Evolutionary conservation across 1,140 invertebrate species (phyloP), one percentile per base, ranked within the genome.

Genomic region (Bombus turneri): DNA sequence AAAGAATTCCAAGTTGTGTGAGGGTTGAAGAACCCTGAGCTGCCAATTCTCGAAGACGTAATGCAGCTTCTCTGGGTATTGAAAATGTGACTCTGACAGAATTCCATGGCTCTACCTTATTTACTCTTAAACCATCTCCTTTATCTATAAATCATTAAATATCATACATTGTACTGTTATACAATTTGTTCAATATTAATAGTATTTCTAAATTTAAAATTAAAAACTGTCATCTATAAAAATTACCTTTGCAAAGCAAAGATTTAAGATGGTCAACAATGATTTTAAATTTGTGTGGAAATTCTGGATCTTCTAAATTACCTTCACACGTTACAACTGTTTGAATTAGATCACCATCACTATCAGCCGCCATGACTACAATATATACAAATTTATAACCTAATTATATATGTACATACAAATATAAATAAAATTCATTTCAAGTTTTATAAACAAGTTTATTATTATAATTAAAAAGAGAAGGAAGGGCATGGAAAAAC

Each of bases 21-120:
- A 99, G 96, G 88, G 97, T 97, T 82, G 97, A 96, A 93, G 98
- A 98, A 88, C 98, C 98, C 94, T 98, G 97, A 93, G 98, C 97
- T 85, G 98, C 98, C 92, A 99, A 96, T 93, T 98, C 97, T 92
- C 98, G 96, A 92, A 99, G 96, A 90, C 98, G 96, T 91, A 97
- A 95, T 90, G 98, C 99, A 93, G 99, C 99, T 95, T 99, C 98
- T 94, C 97, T 97, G 89, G 98, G 98, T 95, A 99, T 98, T 92
- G 98, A 98, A 96, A 99, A 98, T 95, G 98, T 99, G 94, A 99
- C 98, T 95, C 98, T 97, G 90, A 99, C 98, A 93, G 98, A 98
- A 96, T 99, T 99, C 98, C 98, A 99, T 96, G 98, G 98, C 96
- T 99, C 98, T 96, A 99, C 98, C 96, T 99, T 98, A 89, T 96